Evolutionary conservation across 2,797 vertebrate species (phyloP).

Genomic region (Lepilemur septentrionalis): DNA sequence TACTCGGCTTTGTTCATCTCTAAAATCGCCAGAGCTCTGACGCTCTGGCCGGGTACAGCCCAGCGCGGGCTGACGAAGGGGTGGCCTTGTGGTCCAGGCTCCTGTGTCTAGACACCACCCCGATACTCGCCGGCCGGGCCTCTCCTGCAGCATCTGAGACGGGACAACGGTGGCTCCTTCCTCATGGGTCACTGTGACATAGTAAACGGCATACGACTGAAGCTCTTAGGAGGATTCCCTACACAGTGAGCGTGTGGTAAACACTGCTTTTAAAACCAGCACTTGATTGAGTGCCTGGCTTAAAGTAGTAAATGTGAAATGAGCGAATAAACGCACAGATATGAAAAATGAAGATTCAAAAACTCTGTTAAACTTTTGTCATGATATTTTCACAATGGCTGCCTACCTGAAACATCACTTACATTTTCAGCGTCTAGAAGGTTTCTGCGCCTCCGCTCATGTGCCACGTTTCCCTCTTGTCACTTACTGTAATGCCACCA

Average conservation of each 20-base stretch:
- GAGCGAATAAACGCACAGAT: neutral
- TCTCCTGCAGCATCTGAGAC: neutral
- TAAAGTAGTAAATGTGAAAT: neutral
- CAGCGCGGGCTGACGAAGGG: rapidly evolving
- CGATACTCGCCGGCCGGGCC: rapidly evolving
- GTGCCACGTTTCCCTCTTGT: rapidly evolving
- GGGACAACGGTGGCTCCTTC: neutral
- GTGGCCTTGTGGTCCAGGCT: rapidly evolving
- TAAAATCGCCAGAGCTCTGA: rapidly evolving
- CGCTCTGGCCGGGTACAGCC: neutral
- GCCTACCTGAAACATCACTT: neutral
- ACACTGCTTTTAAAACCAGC: neutral
- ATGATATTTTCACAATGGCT: neutral
- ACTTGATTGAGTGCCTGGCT: neutral
- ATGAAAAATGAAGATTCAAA: neutral
- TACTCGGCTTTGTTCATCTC: rapidly evolving
- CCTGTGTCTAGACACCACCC: rapidly evolving
- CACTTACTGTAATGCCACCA: rapidly evolving
- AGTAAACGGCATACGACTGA: neutral
- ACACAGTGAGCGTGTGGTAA: neutral
- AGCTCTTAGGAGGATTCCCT: neutral
- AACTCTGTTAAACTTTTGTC: neutral
- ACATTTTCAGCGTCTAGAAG: neutral
- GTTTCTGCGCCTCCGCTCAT: rapidly evolving
- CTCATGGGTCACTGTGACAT: neutral